A percentile compares a stretch with the other conserved stretches of the same genome.
Conservation (phyloP, 2,797 vertebrate genomes). For the Cygnus olor region DNA sequence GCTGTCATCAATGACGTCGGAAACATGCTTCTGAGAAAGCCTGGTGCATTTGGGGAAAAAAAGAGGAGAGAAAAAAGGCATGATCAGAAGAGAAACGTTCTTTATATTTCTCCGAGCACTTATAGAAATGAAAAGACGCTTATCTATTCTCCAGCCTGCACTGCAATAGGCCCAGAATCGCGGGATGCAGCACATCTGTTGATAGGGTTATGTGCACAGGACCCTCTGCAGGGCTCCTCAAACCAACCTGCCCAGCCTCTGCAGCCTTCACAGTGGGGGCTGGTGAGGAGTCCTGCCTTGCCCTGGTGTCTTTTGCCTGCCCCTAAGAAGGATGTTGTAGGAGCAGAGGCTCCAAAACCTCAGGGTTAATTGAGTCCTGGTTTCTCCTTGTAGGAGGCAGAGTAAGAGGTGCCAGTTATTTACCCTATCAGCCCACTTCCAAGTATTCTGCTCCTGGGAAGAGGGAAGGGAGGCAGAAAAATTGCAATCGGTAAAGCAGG, state of each 20-base stretch:
- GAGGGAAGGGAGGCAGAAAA: neutral
- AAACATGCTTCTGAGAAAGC: constrained; percentile 89
- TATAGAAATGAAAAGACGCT: neutral
- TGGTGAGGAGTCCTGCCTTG: neutral
- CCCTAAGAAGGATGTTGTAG: neutral
- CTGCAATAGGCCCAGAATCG: neutral
- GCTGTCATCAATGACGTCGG: constrained; percentile 91
- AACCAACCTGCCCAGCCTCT: neutral
- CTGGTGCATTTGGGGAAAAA: constrained; percentile 57
- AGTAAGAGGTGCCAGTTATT: neutral
- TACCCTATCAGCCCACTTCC: neutral
- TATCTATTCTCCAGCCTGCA: neutral
- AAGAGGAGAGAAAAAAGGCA: neutral
- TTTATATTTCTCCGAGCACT: neutral
- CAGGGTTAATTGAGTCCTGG: neutral
- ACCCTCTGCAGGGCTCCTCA: neutral
- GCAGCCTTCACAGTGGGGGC: neutral
- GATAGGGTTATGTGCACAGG: neutral
- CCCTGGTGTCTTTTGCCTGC: neutral
- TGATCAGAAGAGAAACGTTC: neutral
- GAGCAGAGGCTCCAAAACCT: neutral
- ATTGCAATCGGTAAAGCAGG: neutral
- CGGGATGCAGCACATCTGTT: neutral
- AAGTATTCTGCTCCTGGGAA: neutral
- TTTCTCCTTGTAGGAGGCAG: neutral